These are phyloP conservation scores for Ageneiosus marmoratus DNA, from an alignment of 2,113 vertebrate species.

Conservation along the genomic window DNA sequence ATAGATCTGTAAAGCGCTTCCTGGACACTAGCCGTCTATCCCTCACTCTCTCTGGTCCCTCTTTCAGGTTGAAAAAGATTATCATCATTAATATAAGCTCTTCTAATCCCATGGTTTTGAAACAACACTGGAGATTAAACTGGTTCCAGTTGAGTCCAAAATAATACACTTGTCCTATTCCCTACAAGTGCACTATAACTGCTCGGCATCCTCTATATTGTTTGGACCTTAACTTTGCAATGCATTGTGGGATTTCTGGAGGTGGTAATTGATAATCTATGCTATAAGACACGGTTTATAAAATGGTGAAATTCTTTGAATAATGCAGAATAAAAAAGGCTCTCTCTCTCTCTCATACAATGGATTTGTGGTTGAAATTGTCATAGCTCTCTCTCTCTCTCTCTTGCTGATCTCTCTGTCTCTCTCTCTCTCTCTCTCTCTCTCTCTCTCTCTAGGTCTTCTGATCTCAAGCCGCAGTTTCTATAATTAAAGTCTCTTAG, in stretches of 20 bases:
- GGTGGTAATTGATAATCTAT: neutral
- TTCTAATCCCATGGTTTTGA: slow-evolving; percentile 35
- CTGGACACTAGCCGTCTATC: slow-evolving; percentile 6
- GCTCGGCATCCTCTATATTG: neutral
- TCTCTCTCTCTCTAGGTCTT: slow-evolving; percentile 59
- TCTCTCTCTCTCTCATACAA: too few species aligned
- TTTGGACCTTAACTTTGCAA: neutral
- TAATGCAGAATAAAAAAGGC: neutral
- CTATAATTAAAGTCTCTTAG: slow-evolving; percentile 51
- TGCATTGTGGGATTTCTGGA: neutral
- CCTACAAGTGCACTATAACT: neutral
- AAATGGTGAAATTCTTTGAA: neutral
- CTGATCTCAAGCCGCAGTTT: slow-evolving; percentile 48
- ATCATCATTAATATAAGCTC: slow-evolving; percentile 57
- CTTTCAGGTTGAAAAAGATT: slow-evolving; percentile 50
- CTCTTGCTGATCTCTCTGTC: slow-evolving; percentile 53
- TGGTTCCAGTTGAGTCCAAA: neutral
- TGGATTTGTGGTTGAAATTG: slow-evolving; percentile 8
- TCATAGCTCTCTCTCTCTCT: slow-evolving; percentile 5
- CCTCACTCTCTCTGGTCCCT: slow-evolving; percentile 16
- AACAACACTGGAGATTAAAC: slow-evolving; percentile 56
- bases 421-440: too few species aligned
- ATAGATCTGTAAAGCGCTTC: slow-evolving; percentile 17
- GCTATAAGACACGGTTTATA: neutral
- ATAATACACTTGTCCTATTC: neutral